Conservation (phyloP, 2,888 invertebrate genomes). For the Griposia aprilina region DNA sequence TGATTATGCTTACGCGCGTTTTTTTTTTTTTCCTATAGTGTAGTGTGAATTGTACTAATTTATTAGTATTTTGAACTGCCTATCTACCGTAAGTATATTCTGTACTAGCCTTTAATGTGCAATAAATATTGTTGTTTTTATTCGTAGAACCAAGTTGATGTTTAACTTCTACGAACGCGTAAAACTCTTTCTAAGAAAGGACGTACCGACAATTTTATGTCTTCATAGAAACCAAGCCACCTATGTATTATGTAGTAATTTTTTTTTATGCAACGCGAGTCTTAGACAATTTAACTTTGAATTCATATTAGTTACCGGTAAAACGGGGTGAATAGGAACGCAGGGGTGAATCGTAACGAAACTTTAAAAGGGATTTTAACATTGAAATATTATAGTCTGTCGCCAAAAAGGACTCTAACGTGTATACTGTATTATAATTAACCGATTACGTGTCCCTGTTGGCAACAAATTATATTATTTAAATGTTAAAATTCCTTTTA, state of each 20-base stretch:
- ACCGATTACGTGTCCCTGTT: no score
- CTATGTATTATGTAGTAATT: constrained; percentile 8
- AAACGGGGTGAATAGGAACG: no score
- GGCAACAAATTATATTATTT: no score
- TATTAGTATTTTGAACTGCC: neutral
- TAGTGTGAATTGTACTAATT: neutral
- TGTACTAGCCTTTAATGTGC: constrained; percentile 3
- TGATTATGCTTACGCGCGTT: neutral
- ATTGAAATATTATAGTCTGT: no score
- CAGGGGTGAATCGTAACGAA: no score
- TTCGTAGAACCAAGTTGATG: constrained; percentile 4
- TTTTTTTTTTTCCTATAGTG: neutral
- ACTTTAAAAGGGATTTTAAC: no score
- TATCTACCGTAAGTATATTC: neutral
- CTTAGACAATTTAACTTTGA: constrained; percentile 36
- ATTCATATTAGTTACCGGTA: constrained; percentile 30
- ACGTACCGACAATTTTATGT: constrained; percentile 29
- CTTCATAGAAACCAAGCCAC: constrained; percentile 36
- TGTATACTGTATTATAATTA: no score
- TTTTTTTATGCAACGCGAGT: constrained; percentile 58
- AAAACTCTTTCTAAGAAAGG: constrained; percentile 50
- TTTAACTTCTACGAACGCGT: constrained; percentile 44
- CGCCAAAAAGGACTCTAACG: no score
- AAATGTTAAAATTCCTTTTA: no score
- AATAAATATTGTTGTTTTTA: constrained; percentile 17